phyloP scores from a whole-genome alignment of 2,888 invertebrate species.

The Andrena flavipes region DNA sequence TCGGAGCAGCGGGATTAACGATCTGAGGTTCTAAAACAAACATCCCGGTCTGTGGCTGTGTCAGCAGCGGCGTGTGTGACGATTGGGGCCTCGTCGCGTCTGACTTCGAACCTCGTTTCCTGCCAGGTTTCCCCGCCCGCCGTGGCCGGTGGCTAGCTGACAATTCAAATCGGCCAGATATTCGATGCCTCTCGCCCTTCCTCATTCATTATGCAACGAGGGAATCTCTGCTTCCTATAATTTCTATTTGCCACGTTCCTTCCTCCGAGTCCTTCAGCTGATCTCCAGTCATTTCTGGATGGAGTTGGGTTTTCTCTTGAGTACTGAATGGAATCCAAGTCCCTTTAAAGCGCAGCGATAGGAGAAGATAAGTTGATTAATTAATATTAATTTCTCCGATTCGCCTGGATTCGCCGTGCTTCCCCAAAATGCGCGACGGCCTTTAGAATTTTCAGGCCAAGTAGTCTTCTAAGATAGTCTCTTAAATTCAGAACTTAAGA shows the following conservation, averaged over 20 bases:
- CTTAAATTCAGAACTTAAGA: neutral
- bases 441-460: no score
- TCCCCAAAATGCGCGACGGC: no score
- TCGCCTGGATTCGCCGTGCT: no score
- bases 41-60: slow-evolving; percentile 38
- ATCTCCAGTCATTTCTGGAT: no score
- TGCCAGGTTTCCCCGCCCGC: neutral
- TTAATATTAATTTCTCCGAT: no score
- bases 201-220: slow-evolving; percentile 2
- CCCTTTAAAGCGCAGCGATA: no score
- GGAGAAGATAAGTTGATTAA: no score
- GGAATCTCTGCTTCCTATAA: neutral
- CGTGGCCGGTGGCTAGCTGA: neutral
- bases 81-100: slow-evolving; percentile 19
- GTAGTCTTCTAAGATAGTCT: no score
- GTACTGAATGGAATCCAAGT: no score
- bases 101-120: slow-evolving; percentile 33
- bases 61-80: slow-evolving; percentile 39
- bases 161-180: neutral
- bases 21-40: slow-evolving; percentile 67
- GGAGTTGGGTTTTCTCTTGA: no score
- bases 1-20: slow-evolving; percentile 58
- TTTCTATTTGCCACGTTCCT: neutral
- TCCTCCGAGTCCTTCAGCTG: no score
- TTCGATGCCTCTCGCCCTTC: neutral